Base-by-base conservation (phyloP, 2,888 invertebrate genomes). In the Lasioglossum morio region DNA sequence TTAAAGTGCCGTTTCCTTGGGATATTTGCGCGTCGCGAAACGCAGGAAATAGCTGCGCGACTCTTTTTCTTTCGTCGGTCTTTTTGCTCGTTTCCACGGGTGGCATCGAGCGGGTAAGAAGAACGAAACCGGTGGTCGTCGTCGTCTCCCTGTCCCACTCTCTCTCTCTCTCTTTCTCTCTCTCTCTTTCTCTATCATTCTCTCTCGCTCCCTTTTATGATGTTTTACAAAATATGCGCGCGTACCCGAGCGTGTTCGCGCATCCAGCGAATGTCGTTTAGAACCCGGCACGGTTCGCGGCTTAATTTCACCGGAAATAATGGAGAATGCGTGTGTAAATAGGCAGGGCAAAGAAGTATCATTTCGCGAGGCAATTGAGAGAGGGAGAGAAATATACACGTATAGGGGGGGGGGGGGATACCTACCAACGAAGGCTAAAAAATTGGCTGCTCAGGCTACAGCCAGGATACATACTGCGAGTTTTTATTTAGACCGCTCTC, bases 21-120 rank as follows among this genome's bases (percentile, higher is more conserved):
- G 87, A 89, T 90, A 90, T 90, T 90, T 90, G 90, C 90, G 85
- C 88, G 90, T 77, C 82, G 87, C 81, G 80, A 87, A 88, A 90
- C 87, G 87, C 89, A 90, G 90, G 88, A 88, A 90, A 90, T 89
- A 89, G 70, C 30, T 46, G 86, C 89, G 85, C 70, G 82, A 81
- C 84, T 86, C 89, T 90, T 89, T 89, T 85, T 85, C 90, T 79
- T 84, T 69, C 77, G 34, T 43, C 69, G 19, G 10, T 7, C 77
- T 74, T 88, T 81, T 89, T 84, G 77, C 78, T 81, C 77, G 66
- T 88, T 77, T 76, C 43, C 74, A 43, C 34, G 75, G 34, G 37
- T 57, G 34, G 23, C 27, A 82, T 66, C 76, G 82, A 72, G 57
- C 69, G 46, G 43, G 74, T 72, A 53, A 75, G 69, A 85, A 76